Base-by-base conservation (phyloP, 1,140 invertebrate species). In the Drosophila punjabiensis region DNA sequence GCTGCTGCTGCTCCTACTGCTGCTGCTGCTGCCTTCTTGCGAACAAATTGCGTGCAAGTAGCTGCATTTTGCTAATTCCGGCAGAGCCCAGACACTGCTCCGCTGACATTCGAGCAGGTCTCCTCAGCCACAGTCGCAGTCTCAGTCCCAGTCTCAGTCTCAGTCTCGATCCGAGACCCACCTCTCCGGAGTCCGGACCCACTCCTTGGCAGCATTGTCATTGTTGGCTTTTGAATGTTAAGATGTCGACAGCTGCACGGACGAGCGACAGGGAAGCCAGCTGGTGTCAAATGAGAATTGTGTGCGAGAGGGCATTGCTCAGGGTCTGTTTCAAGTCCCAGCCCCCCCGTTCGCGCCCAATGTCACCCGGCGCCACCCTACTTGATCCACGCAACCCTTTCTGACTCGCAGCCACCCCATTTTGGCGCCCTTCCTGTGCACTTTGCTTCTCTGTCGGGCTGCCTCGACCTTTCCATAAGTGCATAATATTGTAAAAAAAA, bases 221-320 rank as follows among this genome's bases (percentile, higher is more conserved):
- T 86, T 86, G 82, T 82, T 86, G 82, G 82, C 82, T 86, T 86
- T 86, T 86, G 82, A 86, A 86, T 86, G 82, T 86, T 86, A 86
- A 86, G 82, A 86, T 86, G 82, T 86, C 82, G 82, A 86, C 82
- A 86, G 82, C 82, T 85, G 82, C 79, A 71, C 76, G 78, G 71
- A 81, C 60, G 73, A 45, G 37, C 53, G 74, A 53, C 47, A 59
- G 67, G 82, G 69, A 69, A 74, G 67, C 65, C 82, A 86, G 65
- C 82, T 86, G 82, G 82, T 86, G 82, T 81, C 76, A 86, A 86
- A 81, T 69, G 66, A 77, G 71, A 79, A 84, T 76, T 83, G 67
- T 78, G 74, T 79, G 66, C 79, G 75, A 59, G 62, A 82, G 73
- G 81, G 69, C 74, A 81, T 67, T 84, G 82, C 73, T 73, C 76